phyloP scores from a whole-genome alignment of 2,888 invertebrate species.

The Luperina testacea region DNA sequence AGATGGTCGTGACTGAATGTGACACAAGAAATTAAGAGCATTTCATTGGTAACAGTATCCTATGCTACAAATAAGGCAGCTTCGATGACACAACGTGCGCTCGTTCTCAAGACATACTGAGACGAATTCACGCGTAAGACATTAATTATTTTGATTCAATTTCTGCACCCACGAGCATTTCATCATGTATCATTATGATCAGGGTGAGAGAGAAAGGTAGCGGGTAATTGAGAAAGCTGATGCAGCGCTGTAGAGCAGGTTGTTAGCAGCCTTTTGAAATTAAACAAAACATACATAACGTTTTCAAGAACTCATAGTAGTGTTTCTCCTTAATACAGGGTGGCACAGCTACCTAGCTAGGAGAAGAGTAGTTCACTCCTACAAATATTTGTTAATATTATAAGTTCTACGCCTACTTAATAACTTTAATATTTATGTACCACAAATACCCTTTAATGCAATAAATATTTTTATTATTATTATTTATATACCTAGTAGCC shows the following conservation, averaged over 20 bases:
- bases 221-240: conserved; percentile 21
- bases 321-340: no score
- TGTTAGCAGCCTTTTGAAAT: background rate
- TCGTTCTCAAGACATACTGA: conserved; percentile 21
- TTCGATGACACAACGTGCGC: conserved; percentile 33
- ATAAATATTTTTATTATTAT: no score
- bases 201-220: conserved; percentile 28
- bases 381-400: no score
- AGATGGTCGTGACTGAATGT: conserved; percentile 44
- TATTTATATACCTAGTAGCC: background rate
- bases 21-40: conserved; percentile 39
- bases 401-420: no score
- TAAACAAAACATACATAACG: background rate
- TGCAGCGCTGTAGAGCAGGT: background rate
- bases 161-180: conserved; percentile 36
- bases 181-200: conserved; percentile 15
- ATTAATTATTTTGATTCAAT: conserved; percentile 56
- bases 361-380: no score
- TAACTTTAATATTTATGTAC: no score
- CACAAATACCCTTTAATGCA: no score
- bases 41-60: conserved; percentile 39
- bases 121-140: conserved; percentile 48
- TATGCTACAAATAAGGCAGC: conserved; percentile 10
- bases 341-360: no score
- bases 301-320: background rate